phyloP scores from a whole-genome alignment of 2,888 invertebrate genomes.

The Frankliniella intonsa region DNA sequence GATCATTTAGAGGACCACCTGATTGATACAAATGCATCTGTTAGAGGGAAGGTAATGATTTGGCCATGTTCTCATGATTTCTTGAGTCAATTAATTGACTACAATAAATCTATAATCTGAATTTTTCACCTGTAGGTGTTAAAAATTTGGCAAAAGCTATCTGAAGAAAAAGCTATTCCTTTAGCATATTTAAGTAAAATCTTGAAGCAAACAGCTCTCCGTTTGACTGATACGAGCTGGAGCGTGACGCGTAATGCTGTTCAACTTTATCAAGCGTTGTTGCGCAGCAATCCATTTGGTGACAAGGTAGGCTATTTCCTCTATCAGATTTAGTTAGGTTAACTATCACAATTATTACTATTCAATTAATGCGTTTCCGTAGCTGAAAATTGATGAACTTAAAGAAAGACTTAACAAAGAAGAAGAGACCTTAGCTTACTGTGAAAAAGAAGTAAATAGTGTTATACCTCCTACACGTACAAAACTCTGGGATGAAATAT shows the following conservation, averaged over 20 bases:
- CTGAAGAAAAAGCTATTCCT: conserved; percentile 74
- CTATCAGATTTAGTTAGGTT: not conserved
- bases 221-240: conserved; percentile 77
- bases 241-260: conserved; percentile 81
- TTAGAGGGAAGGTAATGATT: conserved; percentile 67
- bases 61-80: not conserved
- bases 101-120: not conserved
- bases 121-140: conserved; percentile 50
- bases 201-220: conserved; percentile 60
- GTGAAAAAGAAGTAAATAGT: not conserved
- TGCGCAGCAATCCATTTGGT: conserved; percentile 84
- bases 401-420: not conserved
- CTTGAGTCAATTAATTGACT: conserved; percentile 21
- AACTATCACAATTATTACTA: conserved; percentile 33
- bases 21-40: conserved; percentile 77
- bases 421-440: not conserved
- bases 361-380: conserved; percentile 28
- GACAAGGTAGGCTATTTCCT: conserved; percentile 55
- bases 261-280: conserved; percentile 63
- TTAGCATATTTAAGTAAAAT: conserved; percentile 63
- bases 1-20: conserved; percentile 76
- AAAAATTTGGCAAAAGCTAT: conserved; percentile 75
- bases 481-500: not conserved
- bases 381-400: conserved; percentile 29
- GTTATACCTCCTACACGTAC: not conserved